Evolutionary conservation across 1,140 invertebrate genomes (phyloP).

Genomic region (Lanistes nyassanus): DNA sequence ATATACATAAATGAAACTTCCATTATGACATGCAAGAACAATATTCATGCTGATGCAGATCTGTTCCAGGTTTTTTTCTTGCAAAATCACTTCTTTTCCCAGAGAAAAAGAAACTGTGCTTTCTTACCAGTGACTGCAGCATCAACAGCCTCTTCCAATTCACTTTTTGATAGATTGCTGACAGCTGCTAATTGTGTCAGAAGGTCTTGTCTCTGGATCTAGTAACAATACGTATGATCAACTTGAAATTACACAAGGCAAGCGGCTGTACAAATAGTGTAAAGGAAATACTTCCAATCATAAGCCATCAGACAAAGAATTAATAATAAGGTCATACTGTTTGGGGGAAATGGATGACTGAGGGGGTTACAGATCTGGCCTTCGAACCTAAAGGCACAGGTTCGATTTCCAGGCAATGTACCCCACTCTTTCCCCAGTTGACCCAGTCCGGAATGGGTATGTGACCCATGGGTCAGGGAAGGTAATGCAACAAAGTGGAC

Average conservation of each 20-base stretch:
- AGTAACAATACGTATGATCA: conserved; percentile 3
- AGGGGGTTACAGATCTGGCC: too few relatives aligned
- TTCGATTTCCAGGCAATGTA: too few relatives aligned
- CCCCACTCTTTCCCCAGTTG: too few relatives aligned
- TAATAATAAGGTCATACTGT: not conserved
- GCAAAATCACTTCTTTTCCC: not conserved
- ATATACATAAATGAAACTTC: conserved; percentile 31
- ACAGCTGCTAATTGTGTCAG: conserved; percentile 55
- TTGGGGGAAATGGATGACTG: too few relatives aligned
- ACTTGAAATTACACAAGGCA: too few relatives aligned
- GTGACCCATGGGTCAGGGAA: too few relatives aligned
- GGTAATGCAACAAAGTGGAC: too few relatives aligned
- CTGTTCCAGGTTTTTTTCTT: not conserved
- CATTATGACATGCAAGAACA: conserved; percentile 9
- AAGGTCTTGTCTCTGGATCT: conserved; percentile 55
- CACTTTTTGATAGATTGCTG: conserved; percentile 52
- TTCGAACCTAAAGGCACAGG: too few relatives aligned
- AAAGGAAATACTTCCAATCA: not conserved
- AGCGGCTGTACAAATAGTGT: too few relatives aligned
- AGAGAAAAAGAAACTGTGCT: not conserved
- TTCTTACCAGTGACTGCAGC: conserved; percentile 45
- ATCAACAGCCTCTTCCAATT: conserved; percentile 49
- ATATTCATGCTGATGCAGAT: not conserved
- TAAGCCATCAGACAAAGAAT: not conserved
- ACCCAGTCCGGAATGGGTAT: too few relatives aligned